Evolutionary conservation across 2,797 vertebrate species (phyloP).

Genomic region (Propithecus perrieri): DNA sequence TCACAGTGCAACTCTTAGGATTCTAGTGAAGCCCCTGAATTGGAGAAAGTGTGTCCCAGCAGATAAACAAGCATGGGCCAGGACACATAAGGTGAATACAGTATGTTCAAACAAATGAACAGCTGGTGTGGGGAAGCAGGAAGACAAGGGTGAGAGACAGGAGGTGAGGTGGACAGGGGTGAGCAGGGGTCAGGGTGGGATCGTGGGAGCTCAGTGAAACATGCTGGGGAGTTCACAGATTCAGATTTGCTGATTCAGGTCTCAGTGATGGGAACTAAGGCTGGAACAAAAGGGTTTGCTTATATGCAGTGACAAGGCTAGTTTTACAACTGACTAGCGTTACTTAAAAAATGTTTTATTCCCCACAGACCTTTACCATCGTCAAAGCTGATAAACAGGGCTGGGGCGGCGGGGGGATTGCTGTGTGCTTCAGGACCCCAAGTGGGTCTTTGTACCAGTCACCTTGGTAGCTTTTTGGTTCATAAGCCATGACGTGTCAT

Average conservation of each 20-base stretch:
- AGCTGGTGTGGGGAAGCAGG: background rate
- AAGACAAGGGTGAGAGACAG: background rate
- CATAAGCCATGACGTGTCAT: background rate
- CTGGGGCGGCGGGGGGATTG: no score
- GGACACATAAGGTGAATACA: background rate
- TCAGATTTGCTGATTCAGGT: background rate
- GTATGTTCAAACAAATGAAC: background rate
- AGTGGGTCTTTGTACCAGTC: background rate
- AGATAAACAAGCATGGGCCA: background rate
- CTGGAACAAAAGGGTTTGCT: background rate
- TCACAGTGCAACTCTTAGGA: background rate
- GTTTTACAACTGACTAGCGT: background rate
- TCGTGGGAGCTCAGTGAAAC: background rate
- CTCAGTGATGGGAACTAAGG: background rate
- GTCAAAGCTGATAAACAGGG: background rate
- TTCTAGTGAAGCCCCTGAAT: background rate
- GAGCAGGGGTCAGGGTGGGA: background rate
- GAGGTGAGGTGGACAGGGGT: background rate
- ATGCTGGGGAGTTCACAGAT: background rate
- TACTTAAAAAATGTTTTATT: background rate
- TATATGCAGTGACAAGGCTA: background rate
- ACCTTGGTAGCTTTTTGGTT: slow-evolving; percentile 1
- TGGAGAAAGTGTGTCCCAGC: background rate
- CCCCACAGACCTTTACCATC: background rate
- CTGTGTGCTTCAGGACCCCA: background rate